A percentile compares a stretch with the other conserved stretches of the same genome.
Conservation (phyloP, 2,888 invertebrate species). For the Ryuthela nishihirai region DNA sequence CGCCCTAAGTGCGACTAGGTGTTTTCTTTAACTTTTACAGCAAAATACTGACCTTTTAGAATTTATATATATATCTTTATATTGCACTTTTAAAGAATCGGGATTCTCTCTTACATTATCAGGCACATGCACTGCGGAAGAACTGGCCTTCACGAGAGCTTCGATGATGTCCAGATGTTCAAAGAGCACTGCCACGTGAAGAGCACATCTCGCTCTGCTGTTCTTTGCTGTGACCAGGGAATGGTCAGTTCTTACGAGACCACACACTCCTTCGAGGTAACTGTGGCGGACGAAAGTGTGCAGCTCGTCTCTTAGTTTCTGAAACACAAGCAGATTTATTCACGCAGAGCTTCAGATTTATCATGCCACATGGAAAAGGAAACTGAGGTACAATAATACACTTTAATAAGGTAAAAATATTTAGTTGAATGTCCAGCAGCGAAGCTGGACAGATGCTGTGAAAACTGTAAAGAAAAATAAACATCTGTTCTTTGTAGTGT, state of each 20-base stretch:
- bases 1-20: no score
- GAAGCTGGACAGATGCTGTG: no score
- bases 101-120: constrained; percentile 74
- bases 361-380: no score
- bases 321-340: constrained; percentile 21
- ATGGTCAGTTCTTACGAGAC: constrained; percentile 21
- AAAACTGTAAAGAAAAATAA: no score
- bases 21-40: no score
- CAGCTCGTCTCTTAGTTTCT: constrained; percentile 40
- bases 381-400: no score
- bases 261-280: constrained; percentile 35
- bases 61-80: no score
- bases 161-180: constrained; percentile 49
- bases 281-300: constrained; percentile 39
- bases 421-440: no score
- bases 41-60: no score
- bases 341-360: background rate
- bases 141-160: constrained; percentile 34
- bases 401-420: no score
- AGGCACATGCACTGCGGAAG: constrained; percentile 66
- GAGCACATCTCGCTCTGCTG: constrained; percentile 43
- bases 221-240: constrained; percentile 46
- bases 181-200: constrained; percentile 49
- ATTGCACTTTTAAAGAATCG: no score
- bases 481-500: no score